Evolutionary conservation across 1,140 invertebrate genomes (phyloP).

Genomic region (Panonychus citri): DNA sequence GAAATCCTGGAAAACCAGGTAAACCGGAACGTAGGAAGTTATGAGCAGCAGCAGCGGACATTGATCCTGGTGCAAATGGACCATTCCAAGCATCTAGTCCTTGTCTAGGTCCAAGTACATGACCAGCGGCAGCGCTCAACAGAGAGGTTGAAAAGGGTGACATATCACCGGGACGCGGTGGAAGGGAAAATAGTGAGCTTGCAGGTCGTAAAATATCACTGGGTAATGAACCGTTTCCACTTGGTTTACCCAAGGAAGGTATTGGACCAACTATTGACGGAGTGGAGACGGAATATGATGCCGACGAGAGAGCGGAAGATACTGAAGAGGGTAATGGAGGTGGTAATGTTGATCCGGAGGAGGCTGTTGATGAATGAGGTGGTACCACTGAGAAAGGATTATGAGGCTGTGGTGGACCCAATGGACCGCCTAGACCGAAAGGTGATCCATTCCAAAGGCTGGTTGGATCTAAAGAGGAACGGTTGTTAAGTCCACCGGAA

Average conservation of each 20-base stretch:
- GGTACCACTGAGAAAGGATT: too few relatives aligned
- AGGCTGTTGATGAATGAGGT: too few relatives aligned
- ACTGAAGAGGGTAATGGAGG: not conserved
- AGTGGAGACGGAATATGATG: not conserved
- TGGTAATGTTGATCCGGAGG: too few relatives aligned
- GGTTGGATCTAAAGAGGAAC: constrained; percentile 25
- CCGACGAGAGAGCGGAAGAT: not conserved
- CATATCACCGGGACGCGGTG: constrained; percentile 27
- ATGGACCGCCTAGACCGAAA: too few relatives aligned
- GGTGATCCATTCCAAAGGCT: not conserved
- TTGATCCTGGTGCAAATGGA: not conserved
- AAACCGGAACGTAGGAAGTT: not conserved
- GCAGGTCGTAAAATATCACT: constrained; percentile 24
- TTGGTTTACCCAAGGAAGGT: not conserved
- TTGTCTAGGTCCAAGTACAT: constrained; percentile 21
- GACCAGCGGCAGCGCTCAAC: constrained; percentile 14
- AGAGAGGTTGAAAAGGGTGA: constrained; percentile 23
- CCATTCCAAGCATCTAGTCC: not conserved
- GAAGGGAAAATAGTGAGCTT: constrained; percentile 34
- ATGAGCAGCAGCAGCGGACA: not conserved
- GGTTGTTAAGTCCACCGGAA: constrained; percentile 21
- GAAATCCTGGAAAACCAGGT: not conserved
- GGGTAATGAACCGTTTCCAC: too few relatives aligned
- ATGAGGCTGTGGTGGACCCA: too few relatives aligned
- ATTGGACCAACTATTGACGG: too few relatives aligned